These are phyloP conservation scores for Platorchestia sp. DNA, from an alignment of 1,140 invertebrate species.

Conservation along the genomic window DNA sequence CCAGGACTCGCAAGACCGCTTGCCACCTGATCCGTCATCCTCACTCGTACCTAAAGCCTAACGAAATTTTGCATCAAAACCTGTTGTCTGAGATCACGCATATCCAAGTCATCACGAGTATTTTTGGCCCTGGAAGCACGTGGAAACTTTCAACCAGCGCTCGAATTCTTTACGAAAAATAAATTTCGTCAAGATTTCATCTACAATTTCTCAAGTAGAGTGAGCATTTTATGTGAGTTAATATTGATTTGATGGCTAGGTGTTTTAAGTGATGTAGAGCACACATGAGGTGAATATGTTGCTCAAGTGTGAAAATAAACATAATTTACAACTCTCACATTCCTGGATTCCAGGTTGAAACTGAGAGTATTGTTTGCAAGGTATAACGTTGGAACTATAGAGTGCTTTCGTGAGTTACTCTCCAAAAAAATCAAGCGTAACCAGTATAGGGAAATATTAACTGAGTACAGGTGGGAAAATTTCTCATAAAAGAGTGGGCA, in stretches of 20 bases:
- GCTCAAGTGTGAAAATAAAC: neutral
- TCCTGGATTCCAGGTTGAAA: neutral
- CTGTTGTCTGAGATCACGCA: neutral
- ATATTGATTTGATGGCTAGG: too few relatives aligned
- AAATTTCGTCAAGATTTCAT: too few relatives aligned
- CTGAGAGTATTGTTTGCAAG: too few relatives aligned
- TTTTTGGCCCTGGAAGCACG: too few relatives aligned
- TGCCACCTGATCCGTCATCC: neutral
- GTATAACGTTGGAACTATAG: neutral
- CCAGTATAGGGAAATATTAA: slow-evolving; percentile 10
- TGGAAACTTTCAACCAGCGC: too few relatives aligned
- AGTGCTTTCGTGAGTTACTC: neutral
- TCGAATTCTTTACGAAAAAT: too few relatives aligned
- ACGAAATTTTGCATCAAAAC: neutral
- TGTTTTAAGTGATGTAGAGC: too few relatives aligned
- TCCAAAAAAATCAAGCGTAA: neutral
- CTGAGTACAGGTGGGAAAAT: slow-evolving; percentile 22
- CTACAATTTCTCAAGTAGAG: too few relatives aligned
- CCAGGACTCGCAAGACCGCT: neutral
- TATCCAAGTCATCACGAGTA: neutral
- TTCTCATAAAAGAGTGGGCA: slow-evolving; percentile 36
- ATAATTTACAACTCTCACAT: neutral
- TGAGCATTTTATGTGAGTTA: too few relatives aligned
- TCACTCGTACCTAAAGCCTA: neutral
- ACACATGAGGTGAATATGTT: too few relatives aligned